Conservation (phyloP, 2,113 vertebrate species). For the Tragelaphus buxtoni region DNA sequence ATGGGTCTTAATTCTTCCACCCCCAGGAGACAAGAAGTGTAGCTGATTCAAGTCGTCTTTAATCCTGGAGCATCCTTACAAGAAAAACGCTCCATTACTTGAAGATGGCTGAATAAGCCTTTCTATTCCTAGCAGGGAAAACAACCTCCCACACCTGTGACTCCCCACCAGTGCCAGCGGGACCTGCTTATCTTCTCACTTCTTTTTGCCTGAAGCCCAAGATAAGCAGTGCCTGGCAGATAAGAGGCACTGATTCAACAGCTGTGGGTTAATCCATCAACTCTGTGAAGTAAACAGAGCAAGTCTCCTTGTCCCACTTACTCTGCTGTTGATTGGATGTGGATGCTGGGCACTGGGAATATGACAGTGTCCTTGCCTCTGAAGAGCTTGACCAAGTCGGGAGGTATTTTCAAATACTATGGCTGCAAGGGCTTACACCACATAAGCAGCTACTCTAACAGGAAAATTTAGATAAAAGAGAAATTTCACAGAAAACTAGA, state of each 20-base stretch:
- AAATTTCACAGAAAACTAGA: neutral
- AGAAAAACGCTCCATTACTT: neutral
- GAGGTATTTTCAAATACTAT: neutral
- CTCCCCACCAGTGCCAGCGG: neutral
- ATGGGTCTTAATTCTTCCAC: neutral
- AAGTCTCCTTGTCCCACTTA: neutral
- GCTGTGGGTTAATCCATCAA: neutral
- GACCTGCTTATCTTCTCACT: neutral
- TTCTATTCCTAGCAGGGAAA: neutral
- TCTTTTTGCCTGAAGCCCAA: neutral
- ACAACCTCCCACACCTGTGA: neutral
- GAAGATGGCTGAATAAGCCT: neutral
- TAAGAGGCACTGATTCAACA: neutral
- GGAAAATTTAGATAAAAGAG: neutral
- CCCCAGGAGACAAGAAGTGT: neutral
- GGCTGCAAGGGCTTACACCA: neutral
- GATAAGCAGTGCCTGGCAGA: neutral
- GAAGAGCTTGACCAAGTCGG: neutral
- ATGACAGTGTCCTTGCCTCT: neutral
- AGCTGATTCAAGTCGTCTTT: neutral
- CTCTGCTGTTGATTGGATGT: neutral
- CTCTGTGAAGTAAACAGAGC: neutral
- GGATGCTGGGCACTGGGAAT: neutral
- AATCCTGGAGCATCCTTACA: neutral
- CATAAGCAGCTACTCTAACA: neutral